These are phyloP conservation scores for Falco naumanni DNA, from an alignment of 2,797 vertebrate species.

Conservation along the genomic window DNA sequence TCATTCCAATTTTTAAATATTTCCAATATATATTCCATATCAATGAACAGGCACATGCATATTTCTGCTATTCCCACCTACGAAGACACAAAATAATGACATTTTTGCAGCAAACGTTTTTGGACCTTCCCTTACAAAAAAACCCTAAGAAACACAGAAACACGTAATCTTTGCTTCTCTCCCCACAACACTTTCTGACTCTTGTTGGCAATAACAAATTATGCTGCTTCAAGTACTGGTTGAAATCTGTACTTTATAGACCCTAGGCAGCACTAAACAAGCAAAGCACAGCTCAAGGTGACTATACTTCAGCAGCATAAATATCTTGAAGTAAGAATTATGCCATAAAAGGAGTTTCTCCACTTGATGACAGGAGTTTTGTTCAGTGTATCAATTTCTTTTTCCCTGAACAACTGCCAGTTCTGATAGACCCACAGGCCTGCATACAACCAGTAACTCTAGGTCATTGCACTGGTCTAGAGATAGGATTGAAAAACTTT, in stretches of 20 bases:
- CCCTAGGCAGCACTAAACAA: neutral
- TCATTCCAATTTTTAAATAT: slow-evolving; percentile 4
- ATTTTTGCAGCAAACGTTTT: neutral
- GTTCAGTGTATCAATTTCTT: neutral
- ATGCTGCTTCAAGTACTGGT: neutral
- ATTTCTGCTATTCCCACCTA: neutral
- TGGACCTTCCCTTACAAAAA: neutral
- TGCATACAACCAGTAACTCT: neutral
- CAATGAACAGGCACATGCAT: neutral
- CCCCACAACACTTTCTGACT: neutral
- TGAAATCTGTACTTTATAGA: neutral
- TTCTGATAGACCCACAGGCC: neutral
- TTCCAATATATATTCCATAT: neutral
- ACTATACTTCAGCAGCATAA: neutral
- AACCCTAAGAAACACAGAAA: neutral
- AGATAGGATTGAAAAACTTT: neutral
- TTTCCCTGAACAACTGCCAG: neutral
- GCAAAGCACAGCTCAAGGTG: neutral
- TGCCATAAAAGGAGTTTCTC: neutral
- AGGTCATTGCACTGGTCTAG: neutral
- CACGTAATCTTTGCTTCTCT: accelerated
- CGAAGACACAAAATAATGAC: neutral
- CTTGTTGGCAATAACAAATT: neutral
- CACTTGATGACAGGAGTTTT: neutral
- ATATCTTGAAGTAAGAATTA: neutral